These are phyloP conservation scores for Cavia aperea DNA, from an alignment of 2,113 vertebrate genomes.

Conservation along the genomic window DNA sequence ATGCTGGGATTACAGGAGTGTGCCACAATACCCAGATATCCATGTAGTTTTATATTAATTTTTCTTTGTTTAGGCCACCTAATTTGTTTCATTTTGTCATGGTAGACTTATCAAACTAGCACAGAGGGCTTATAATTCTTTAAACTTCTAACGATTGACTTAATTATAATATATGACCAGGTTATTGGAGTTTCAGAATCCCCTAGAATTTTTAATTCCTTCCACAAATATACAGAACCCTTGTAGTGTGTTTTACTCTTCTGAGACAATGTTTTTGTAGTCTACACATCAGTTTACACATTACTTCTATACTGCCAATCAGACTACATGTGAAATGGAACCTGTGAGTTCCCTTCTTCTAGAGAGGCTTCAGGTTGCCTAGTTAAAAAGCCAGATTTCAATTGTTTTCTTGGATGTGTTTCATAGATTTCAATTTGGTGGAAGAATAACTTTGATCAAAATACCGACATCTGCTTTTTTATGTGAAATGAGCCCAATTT, in stretches of 20 bases:
- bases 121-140: not conserved
- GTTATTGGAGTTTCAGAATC: not conserved
- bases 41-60: not conserved
- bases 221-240: not conserved
- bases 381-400: conserved; percentile 31
- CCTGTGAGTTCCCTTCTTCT: not conserved
- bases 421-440: conserved; percentile 42
- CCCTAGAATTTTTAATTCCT: not conserved
- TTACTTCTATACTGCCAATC: not conserved
- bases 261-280: not conserved
- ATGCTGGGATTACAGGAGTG: too few relatives aligned
- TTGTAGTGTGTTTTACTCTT: not conserved
- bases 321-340: not conserved
- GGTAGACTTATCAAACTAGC: not conserved
- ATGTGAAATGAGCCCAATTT: not conserved
- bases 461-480: conserved; percentile 8
- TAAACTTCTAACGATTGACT: not conserved
- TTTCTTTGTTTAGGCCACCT: not conserved
- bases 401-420: conserved; percentile 20
- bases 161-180: not conserved
- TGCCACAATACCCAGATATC: too few relatives aligned
- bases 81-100: not conserved
- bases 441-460: conserved; percentile 4
- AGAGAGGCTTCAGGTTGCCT: conserved; percentile 1
- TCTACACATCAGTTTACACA: not conserved